Evolutionary conservation across 2,888 invertebrate species (phyloP).

Genomic region (Campoplex nolae): DNA sequence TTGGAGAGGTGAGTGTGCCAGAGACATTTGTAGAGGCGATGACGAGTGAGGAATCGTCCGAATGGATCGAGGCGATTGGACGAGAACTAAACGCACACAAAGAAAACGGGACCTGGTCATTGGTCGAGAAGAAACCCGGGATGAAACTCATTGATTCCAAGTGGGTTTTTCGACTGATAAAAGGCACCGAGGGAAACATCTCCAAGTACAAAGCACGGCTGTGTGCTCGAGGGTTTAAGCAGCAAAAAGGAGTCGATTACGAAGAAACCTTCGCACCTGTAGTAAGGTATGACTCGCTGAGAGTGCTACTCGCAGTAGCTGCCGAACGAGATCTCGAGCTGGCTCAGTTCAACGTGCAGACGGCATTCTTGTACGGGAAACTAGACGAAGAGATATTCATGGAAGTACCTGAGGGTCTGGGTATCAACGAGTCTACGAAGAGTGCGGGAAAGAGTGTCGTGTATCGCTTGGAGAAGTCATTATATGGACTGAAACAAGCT

Average conservation of each 20-base stretch:
- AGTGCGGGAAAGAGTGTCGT: neutral
- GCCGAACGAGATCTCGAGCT: conserved; percentile 24
- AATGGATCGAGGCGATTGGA: conserved; percentile 47
- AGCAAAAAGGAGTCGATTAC: conserved; percentile 55
- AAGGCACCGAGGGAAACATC: conserved; percentile 28
- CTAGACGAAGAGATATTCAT: conserved; percentile 20
- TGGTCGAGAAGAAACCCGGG: conserved; percentile 38
- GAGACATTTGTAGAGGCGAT: conserved; percentile 51
- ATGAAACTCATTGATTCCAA: conserved; percentile 56
- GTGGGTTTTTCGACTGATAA: conserved; percentile 55
- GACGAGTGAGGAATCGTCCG: conserved; percentile 9
- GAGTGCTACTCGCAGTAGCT: conserved; percentile 10
- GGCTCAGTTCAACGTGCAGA: conserved; percentile 55
- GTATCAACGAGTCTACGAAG: neutral
- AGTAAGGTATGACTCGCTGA: conserved; percentile 58
- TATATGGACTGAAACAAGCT: conserved; percentile 9
- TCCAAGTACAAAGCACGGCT: conserved; percentile 58
- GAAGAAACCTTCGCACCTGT: conserved; percentile 56
- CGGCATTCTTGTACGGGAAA: no score
- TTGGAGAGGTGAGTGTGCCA: conserved; percentile 41
- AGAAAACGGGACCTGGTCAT: conserved; percentile 53
- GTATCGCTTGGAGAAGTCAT: neutral
- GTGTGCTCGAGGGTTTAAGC: conserved; percentile 56
- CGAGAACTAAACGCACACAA: conserved; percentile 40
- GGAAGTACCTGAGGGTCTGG: conserved; percentile 22